phyloP scores from a whole-genome alignment of 2,888 invertebrate genomes.

The Drymonia ruficornis region DNA sequence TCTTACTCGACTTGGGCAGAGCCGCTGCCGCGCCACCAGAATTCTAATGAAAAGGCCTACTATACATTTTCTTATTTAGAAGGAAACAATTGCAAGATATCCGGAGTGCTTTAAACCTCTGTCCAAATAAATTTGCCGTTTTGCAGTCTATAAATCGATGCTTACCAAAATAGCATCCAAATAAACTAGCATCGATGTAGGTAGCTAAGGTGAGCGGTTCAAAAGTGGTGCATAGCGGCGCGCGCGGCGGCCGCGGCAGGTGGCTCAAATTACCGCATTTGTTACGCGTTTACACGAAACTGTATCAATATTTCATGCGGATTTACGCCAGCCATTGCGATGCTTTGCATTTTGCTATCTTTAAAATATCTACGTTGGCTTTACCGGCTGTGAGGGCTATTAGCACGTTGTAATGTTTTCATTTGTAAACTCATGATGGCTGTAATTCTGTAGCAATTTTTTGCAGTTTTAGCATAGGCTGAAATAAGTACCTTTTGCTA shows the following conservation, averaged over 20 bases:
- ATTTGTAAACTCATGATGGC: conserved; percentile 28
- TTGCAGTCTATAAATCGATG: conserved; percentile 34
- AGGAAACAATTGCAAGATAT: no score
- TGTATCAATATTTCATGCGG: conserved; percentile 85
- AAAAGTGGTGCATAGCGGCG: conserved; percentile 74
- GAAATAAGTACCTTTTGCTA: no score
- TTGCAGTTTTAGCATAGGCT: not conserved
- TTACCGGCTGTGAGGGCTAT: conserved; percentile 38
- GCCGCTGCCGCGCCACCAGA: no score
- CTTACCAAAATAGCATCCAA: conserved; percentile 47
- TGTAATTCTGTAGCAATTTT: conserved; percentile 22
- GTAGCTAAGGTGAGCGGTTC: conserved; percentile 63
- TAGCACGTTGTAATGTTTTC: conserved; percentile 29
- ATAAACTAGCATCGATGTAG: conserved; percentile 56
- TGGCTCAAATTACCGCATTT: conserved; percentile 84
- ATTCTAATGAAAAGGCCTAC: no score
- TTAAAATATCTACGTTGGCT: conserved; percentile 58
- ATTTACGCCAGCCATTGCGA: conserved; percentile 80
- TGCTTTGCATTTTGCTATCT: conserved; percentile 75
- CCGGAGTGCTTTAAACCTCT: no score
- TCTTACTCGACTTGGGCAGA: no score
- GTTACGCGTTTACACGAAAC: conserved; percentile 85
- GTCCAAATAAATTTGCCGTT: no score
- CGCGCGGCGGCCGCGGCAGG: conserved; percentile 67
- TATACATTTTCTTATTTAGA: no score